Base-by-base conservation (phyloP, 1,140 invertebrate genomes). In the Drosophila tropicalis region DNA sequence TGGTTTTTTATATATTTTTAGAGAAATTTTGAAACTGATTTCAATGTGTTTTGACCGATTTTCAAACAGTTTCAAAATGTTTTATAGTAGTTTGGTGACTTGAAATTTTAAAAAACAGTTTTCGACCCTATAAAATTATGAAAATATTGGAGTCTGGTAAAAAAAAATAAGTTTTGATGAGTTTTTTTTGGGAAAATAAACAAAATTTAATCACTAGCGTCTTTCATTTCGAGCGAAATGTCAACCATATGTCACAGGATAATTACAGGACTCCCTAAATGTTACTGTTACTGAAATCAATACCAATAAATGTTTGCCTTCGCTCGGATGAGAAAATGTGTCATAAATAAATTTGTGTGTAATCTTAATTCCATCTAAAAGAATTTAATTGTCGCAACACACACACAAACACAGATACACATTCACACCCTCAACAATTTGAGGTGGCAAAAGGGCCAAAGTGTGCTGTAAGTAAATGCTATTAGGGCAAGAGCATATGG, bases 401-500 rank as follows among this genome's bases (percentile, higher is more conserved):
- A 51, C 44, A 39, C 10, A 44, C 40, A n/a, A n/a, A 41, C 13
- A n/a, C 0, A 44, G 5, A 44, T 15, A 44, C 41, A 47, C 17
- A 17, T 5, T 19, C 9, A 17, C 15, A 47, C 44, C n/a, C 44
- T 22, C 74, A 71, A 68, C 61, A 61, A 54, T 62, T 44, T 61
- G 58, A 54, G 54, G 55, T 29, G 58, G 17, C 17, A 29, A 40
- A 32, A 57, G 64, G 51, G 58, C 7, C 19, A 19, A 54, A 40
- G 40, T 19, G 44, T 32, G 44, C 44, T 51, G 1, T 51, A 34
- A 55, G 40, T 51, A 71, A 19, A 65, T 63, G 39, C 62, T 63
- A 63, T 63, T 63, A 71, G 75, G 67, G 73, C 56, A 67, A 54
- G 40, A 62, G 60, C 75, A 78, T 78, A 78, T 78, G 75, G 68